Percentiles rank a stretch among this genome's conserved stretches.
These are phyloP conservation scores for Cyprinodon tularosa DNA, from an alignment of 2,113 vertebrate genomes.

Conservation along the genomic window DNA sequence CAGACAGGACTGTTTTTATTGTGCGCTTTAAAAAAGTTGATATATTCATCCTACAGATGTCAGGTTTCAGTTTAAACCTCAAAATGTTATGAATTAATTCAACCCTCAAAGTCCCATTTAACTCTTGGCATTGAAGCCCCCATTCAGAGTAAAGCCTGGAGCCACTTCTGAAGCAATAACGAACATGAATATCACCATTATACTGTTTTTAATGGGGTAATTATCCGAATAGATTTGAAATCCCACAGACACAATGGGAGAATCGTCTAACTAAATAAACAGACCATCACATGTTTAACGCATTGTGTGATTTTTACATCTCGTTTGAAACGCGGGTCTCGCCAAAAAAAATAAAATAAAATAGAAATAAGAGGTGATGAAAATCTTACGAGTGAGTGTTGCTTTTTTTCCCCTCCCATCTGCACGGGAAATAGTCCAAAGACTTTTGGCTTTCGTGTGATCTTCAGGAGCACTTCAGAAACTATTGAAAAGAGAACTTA, in stretches of 20 bases:
- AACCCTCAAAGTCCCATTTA: slow-evolving; percentile 40
- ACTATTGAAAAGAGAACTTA: slow-evolving; percentile 77
- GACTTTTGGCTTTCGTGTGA: slow-evolving; percentile 72
- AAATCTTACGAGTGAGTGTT: slow-evolving; percentile 44
- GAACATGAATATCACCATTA: slow-evolving; percentile 2
- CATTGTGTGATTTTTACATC: neutral
- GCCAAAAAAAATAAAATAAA: neutral
- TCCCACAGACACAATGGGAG: slow-evolving; percentile 10
- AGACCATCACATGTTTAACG: neutral
- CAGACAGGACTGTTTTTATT: neutral
- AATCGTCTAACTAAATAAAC: slow-evolving; percentile 19
- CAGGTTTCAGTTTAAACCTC: neutral
- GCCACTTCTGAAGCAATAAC: slow-evolving; percentile 37
- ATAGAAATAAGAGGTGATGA: slow-evolving; percentile 32
- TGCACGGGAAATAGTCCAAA: slow-evolving; percentile 57
- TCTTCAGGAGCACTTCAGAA: slow-evolving; percentile 65
- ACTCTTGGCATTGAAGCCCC: slow-evolving; percentile 41
- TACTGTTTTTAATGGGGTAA: neutral
- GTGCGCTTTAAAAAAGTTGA: neutral
- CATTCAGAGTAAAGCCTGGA: slow-evolving; percentile 36
- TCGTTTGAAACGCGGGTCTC: slow-evolving; percentile 5
- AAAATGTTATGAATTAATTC: slow-evolving; percentile 31
- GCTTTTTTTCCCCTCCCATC: slow-evolving; percentile 32
- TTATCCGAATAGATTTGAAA: slow-evolving; percentile 10
- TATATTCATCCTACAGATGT: neutral